Conservation (phyloP, 2,113 vertebrate species). For the Dolichallabes microphthalmus region DNA sequence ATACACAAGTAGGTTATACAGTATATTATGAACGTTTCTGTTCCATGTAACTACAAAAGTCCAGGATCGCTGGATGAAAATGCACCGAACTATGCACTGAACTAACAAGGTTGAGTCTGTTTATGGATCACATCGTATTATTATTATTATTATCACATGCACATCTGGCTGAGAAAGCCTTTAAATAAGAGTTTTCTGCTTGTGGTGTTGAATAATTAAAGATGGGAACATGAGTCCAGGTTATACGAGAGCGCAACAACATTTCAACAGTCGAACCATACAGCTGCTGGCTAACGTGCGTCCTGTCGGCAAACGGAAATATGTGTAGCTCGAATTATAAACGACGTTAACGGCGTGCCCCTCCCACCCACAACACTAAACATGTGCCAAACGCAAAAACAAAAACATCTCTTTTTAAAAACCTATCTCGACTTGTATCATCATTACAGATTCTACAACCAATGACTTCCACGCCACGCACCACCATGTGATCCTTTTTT, state of each 20-base stretch:
- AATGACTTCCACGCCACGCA: conserved; percentile 12
- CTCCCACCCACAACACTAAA: background rate
- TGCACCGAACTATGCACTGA: background rate
- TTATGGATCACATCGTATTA: background rate
- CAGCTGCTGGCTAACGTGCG: conserved; percentile 4
- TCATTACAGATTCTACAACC: background rate
- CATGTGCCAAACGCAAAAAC: background rate
- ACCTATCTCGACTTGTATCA: background rate
- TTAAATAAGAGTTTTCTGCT: conserved; percentile 48
- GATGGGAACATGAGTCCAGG: conserved; percentile 45
- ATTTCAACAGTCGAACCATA: conserved; percentile 15
- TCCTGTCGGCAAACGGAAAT: conserved; percentile 11
- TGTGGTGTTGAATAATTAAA: conserved; percentile 42
- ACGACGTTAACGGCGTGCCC: background rate
- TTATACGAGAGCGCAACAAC: conserved; percentile 26
- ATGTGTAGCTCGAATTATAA: conserved; percentile 3
- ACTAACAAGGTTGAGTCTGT: background rate
- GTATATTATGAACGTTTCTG: background rate
- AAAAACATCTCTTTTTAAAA: background rate
- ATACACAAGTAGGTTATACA: background rate
- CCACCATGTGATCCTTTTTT: conserved; percentile 2
- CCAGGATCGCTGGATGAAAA: background rate
- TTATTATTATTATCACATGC: background rate
- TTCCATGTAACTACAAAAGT: background rate
- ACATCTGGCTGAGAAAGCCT: conserved; percentile 30